phyloP scores from a whole-genome alignment of 2,888 invertebrate species.

The Liopterus haemorrhoidalis region DNA sequence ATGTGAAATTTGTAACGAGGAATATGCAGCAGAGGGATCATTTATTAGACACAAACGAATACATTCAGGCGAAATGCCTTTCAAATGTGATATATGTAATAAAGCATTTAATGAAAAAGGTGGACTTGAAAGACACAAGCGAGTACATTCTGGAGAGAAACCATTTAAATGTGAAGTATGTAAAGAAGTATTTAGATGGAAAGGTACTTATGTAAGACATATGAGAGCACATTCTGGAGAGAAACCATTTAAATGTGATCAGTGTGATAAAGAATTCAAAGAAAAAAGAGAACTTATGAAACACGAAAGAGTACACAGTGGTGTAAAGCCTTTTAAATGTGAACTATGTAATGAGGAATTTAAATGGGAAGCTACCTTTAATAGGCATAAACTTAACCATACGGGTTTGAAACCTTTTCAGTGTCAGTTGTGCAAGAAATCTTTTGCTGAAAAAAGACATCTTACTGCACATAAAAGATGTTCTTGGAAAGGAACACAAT shows the following conservation, averaged over 20 bases:
- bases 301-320: not conserved
- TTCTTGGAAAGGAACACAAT: too few relatives aligned
- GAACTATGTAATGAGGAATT: not conserved
- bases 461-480: too few relatives aligned
- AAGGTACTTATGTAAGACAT: not conserved
- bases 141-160: too few relatives aligned
- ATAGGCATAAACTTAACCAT: not conserved
- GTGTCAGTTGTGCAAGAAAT: not conserved
- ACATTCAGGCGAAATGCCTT: too few relatives aligned
- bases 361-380: not conserved
- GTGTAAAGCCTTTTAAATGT: not conserved
- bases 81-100: too few relatives aligned
- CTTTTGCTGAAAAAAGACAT: too few relatives aligned
- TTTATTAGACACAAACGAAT: too few relatives aligned
- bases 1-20: too few relatives aligned
- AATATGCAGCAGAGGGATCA: too few relatives aligned
- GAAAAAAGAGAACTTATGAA: not conserved
- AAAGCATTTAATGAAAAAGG: too few relatives aligned
- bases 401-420: constrained; percentile 5
- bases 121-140: too few relatives aligned
- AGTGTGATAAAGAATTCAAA: constrained; percentile 2
- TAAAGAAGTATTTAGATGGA: not conserved
- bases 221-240: not conserved
- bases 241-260: not conserved
- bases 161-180: constrained; percentile 1